Evolutionary conservation across 2,888 invertebrate genomes (phyloP).

Genomic region (Conchocele bisecta): DNA sequence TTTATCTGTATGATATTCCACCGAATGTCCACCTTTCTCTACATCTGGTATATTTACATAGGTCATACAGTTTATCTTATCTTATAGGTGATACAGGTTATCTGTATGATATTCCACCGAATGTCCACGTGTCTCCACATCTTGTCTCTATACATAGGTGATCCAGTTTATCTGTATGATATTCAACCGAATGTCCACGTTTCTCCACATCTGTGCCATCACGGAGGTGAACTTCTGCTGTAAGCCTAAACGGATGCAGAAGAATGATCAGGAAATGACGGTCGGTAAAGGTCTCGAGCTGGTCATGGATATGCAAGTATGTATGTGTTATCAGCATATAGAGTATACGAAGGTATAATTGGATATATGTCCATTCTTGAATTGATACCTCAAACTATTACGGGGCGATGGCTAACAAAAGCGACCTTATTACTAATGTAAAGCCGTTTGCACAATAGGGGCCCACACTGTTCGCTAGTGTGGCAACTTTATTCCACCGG

Average conservation of each 20-base stretch:
- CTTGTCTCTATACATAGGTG: no score
- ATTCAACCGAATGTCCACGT: conserved; percentile 98
- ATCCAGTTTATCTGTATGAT: conserved; percentile 91
- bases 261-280: conserved; percentile 38
- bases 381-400: background rate
- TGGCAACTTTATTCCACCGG: background rate
- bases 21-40: no score
- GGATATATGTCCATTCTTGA: background rate
- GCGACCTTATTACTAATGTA: no score
- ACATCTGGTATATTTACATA: no score
- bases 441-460: no score
- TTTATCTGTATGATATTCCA: no score
- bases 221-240: conserved; percentile 84
- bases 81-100: no score
- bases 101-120: no score
- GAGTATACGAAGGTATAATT: no score
- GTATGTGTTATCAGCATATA: background rate
- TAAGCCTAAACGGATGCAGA: conserved; percentile 29
- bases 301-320: conserved; percentile 60
- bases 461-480: no score
- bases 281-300: conserved; percentile 63
- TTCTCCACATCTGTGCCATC: conserved; percentile 97
- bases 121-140: no score
- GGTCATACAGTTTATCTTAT: no score
- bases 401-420: background rate